These are phyloP conservation scores for Euplagia quadripunctaria DNA, from an alignment of 2,888 invertebrate species.

Conservation along the genomic window DNA sequence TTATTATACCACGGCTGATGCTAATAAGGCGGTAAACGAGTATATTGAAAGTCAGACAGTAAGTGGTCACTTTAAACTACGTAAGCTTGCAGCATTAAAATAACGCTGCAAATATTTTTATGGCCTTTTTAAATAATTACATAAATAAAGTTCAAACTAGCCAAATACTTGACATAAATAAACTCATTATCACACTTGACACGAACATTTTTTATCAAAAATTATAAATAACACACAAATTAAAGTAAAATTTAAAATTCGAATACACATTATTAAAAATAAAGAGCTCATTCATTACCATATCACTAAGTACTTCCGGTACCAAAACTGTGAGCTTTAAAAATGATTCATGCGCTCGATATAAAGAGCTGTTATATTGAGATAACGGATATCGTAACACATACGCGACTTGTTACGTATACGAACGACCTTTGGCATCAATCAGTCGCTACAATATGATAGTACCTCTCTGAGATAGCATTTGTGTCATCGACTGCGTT, in stretches of 20 bases:
- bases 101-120: not conserved
- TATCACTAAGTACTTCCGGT: slow-evolving; percentile 10
- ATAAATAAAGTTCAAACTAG: not conserved
- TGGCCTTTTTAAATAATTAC: not conserved
- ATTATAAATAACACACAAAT: not conserved
- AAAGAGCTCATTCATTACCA: slow-evolving; percentile 20
- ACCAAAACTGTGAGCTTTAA: slow-evolving; percentile 24
- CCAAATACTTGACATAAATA: not conserved
- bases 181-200: not conserved
- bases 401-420: slow-evolving; percentile 32
- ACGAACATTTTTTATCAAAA: not conserved
- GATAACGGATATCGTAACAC: slow-evolving; percentile 27
- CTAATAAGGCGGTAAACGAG: no score
- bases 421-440: slow-evolving; percentile 71
- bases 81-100: not conserved
- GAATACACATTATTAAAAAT: slow-evolving; percentile 8
- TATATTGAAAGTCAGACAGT: no score
- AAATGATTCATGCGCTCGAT: slow-evolving; percentile 32
- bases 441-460: slow-evolving; percentile 69
- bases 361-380: slow-evolving; percentile 17
- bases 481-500: slow-evolving; percentile 35
- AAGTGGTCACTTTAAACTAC: no score
- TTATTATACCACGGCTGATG: no score
- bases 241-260: not conserved
- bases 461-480: slow-evolving; percentile 48